A percentile compares a stretch with the other conserved stretches of the same genome.
phyloP scores from a whole-genome alignment of 2,888 invertebrate species.

The Plagodis pulveraria region DNA sequence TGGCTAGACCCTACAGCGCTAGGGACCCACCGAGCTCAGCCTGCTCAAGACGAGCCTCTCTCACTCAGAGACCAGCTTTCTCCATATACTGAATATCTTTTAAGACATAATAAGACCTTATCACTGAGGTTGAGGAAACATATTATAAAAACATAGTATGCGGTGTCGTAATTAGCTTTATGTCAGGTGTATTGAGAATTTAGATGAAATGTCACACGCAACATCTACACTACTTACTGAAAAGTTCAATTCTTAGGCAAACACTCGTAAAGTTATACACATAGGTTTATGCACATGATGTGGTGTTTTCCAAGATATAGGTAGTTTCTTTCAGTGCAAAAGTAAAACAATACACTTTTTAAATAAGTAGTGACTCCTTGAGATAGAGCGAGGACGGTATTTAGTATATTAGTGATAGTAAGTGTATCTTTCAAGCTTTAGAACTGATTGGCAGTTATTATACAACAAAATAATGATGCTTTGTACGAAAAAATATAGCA shows the following conservation, averaged over 20 bases:
- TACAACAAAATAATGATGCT: no score
- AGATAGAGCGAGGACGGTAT: no score
- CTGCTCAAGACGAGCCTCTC: constrained; percentile 65
- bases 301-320: no score
- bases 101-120: not conserved
- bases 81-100: constrained; percentile 63
- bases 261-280: not conserved
- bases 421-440: no score
- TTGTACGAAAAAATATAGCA: no score
- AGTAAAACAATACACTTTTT: no score
- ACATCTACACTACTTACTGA: not conserved
- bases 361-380: no score
- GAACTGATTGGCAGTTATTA: no score
- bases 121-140: constrained; percentile 4
- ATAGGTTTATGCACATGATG: not conserved
- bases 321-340: no score
- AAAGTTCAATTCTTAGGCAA: not conserved
- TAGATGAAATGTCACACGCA: not conserved
- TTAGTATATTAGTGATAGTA: no score
- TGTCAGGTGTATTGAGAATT: not conserved
- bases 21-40: constrained; percentile 64
- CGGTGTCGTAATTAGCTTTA: constrained; percentile 3
- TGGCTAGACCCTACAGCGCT: constrained; percentile 64
- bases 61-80: constrained; percentile 76
- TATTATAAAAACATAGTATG: constrained; percentile 5